Base-by-base conservation (phyloP, 2,888 invertebrate genomes). In the Steinernema carpocapsae region DNA sequence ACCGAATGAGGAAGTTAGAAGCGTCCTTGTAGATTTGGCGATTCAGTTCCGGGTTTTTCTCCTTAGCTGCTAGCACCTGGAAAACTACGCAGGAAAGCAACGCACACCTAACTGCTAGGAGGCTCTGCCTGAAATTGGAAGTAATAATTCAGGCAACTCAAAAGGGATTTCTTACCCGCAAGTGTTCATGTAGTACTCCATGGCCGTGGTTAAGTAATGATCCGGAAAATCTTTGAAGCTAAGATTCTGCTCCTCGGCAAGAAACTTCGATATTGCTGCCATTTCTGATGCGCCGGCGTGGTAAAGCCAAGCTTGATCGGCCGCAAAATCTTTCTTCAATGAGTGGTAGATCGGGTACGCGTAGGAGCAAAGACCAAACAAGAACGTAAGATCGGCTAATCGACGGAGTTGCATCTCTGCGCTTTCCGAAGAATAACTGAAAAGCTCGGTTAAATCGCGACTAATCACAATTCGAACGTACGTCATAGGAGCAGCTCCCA, bases 301-400 rank as follows among this genome's bases (percentile, higher is more conserved):
- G 29, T 79, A 70, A 37, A 96, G 91, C 96, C 96, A 97, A 0
- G 97, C 97, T 81, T 95, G 94, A 88, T 99, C 97, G 0, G 93
- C 93, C 87, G 93, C 94, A 88, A 97, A 97, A 88, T 99, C 99
- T 72, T 95, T 92, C 89, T 97, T 97, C n/a, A 95, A 94, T 52
- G 93, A 72, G 89, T 97, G 95, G 89, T 97, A 99, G 0, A 94
- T 92, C 88, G 94, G 93, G 89, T 83, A 81, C 17, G 86, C 84
- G 26, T 81, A 79, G n/a, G 75, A 71, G 76, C 82, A 79, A 1
- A 84, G 78, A 1, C 86, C 7, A 88, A 97, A 95, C 91, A 97
- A 92, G 88, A 99, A 97, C 89, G 95, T 94, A 7, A 99, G 90
- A 89, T 99, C 99, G 0, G 94, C 97, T 52, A 97, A 89, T 75